Base-by-base conservation (phyloP, 2,888 invertebrate genomes). In the Cosmorhoe ocellata region DNA sequence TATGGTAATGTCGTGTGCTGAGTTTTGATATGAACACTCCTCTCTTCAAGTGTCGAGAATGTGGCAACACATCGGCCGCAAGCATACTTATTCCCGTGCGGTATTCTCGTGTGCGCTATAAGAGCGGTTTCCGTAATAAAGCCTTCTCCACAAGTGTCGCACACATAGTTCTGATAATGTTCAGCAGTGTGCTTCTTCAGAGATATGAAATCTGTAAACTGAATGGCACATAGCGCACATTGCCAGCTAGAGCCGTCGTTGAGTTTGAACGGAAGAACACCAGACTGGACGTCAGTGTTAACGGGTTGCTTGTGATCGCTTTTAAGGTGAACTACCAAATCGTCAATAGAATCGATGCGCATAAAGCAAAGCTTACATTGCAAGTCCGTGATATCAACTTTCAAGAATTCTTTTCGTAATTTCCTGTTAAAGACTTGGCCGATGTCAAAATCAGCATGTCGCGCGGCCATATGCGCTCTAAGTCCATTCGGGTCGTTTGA, bases 121-220 rank as follows among this genome's bases (percentile, higher is more conserved):
- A 90, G 56, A 0, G 85, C 86, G 0, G 81, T 79, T 57, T 87
- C 86, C 0, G 90, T 90, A 0, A 89, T 86, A 34, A 89, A 89
- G 0, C 90, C 90, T 41, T 88, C 87, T 0, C 90, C 90, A 31
- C 90, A 90, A 0, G 89, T 87, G 11, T 88, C 87, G 48, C 90
- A 90, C 0, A 90, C 90, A 56, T 81, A 89, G 50, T 89, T 90
- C 58, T 88, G 87, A 46, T 72, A 90, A 53, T 90, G 90, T 51
- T 85, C 86, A 0, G 83, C 66, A 0, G 89, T 90, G 52, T 90
- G 90, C 22, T 85, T 85, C 52, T 84, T 85, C 10, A 90, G 44
- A 0, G 83, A 81, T 47, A 82, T 71, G 49, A 90, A 90, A 45
- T 87, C 87, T 0, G 84, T 69, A 46, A 90, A 90, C 36, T 84